Evolutionary conservation across 1,140 invertebrate genomes (phyloP).

Genomic region (Wiebesia pumilae): DNA sequence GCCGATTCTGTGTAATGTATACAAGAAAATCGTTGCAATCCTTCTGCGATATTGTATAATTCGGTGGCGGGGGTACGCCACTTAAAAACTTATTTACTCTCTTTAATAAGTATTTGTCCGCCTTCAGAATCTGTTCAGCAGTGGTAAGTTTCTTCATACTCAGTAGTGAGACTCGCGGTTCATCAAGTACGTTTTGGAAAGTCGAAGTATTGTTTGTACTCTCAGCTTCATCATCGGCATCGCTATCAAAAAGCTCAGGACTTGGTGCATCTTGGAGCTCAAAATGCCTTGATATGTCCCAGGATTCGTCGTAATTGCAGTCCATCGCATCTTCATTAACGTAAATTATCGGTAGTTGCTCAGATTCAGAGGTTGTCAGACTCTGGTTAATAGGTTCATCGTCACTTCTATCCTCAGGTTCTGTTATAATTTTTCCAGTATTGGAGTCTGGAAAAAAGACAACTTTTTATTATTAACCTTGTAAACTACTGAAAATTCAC

Average conservation of each 20-base stretch:
- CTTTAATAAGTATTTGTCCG: slow-evolving; percentile 60
- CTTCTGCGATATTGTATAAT: slow-evolving; percentile 78
- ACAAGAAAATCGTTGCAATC: slow-evolving; percentile 79
- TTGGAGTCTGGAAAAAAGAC: slow-evolving; percentile 10
- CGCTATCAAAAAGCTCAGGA: slow-evolving; percentile 71
- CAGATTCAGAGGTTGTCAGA: neutral
- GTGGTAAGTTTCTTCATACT: slow-evolving; percentile 60
- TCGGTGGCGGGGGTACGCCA: slow-evolving; percentile 81
- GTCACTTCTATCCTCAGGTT: slow-evolving; percentile 1
- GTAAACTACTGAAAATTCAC: too few relatives aligned
- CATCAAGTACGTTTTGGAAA: slow-evolving; percentile 30
- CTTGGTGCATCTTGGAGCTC: slow-evolving; percentile 55
- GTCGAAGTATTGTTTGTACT: slow-evolving; percentile 42
- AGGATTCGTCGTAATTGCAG: slow-evolving; percentile 59
- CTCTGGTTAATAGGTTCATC: slow-evolving; percentile 11
- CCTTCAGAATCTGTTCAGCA: slow-evolving; percentile 62
- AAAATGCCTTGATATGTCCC: slow-evolving; percentile 9
- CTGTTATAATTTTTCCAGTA: slow-evolving; percentile 32
- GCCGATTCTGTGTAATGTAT: slow-evolving; percentile 69
- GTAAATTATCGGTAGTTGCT: slow-evolving; percentile 18
- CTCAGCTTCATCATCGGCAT: slow-evolving; percentile 61
- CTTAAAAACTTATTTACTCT: slow-evolving; percentile 69
- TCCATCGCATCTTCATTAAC: slow-evolving; percentile 65
- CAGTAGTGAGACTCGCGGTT: neutral
- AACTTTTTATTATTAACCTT: neutral